phyloP scores from a whole-genome alignment of 2,888 invertebrate genomes.

The Lasioglossum figueresi region DNA sequence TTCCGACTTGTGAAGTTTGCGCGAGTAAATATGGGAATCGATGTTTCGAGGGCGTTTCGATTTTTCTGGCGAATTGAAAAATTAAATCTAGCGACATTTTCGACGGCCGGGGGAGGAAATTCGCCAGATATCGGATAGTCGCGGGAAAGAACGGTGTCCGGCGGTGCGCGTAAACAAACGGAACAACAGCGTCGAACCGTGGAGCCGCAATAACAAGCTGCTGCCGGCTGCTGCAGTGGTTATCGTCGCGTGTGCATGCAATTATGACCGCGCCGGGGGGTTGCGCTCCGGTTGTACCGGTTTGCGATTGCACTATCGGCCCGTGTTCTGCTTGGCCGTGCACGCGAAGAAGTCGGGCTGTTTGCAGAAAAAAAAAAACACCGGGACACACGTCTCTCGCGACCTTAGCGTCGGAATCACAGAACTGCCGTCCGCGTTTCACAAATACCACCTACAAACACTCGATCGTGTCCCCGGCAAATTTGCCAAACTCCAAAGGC shows the following conservation, averaged over 20 bases:
- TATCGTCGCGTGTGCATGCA: constrained; percentile 45
- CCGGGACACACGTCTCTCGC: neutral
- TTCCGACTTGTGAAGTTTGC: too few relatives aligned
- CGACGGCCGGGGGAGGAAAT: too few relatives aligned
- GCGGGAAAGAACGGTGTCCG: constrained; percentile 19
- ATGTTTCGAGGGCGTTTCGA: neutral
- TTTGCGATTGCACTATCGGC: constrained; percentile 50
- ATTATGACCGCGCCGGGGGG: constrained; percentile 37
- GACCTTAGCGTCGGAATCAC: neutral
- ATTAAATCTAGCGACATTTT: neutral
- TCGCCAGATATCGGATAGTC: neutral
- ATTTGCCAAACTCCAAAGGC: neutral
- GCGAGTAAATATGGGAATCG: too few relatives aligned
- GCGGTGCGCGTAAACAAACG: constrained; percentile 32
- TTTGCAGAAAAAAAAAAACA: constrained; percentile 5
- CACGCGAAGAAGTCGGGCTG: constrained; percentile 36
- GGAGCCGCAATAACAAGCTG: constrained; percentile 48
- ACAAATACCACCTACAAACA: neutral
- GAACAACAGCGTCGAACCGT: constrained; percentile 43
- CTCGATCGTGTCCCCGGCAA: constrained; percentile 2
- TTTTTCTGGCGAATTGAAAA: neutral
- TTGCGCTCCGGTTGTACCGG: constrained; percentile 23
- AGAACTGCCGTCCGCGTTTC: neutral
- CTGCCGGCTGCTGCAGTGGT: constrained; percentile 21
- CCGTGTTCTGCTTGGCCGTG: constrained; percentile 21